phyloP scores from a whole-genome alignment of 2,888 invertebrate species.

The Chrysomela aeneicollis region DNA sequence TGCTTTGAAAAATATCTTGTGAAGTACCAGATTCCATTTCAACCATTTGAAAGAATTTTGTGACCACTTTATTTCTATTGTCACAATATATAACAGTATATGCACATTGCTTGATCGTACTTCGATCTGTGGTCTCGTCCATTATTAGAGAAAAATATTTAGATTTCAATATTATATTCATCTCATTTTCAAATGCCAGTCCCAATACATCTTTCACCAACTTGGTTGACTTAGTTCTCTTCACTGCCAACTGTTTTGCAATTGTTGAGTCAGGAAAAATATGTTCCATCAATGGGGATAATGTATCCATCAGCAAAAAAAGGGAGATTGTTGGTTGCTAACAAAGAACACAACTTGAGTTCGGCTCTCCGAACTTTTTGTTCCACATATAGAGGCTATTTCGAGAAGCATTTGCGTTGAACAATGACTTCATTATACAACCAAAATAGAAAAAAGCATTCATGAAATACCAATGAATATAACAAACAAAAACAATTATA shows the following conservation, averaged over 20 bases:
- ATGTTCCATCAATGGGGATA: constrained; percentile 14
- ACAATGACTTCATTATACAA: too few species aligned
- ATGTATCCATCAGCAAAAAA: constrained; percentile 6
- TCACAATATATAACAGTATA: constrained; percentile 20
- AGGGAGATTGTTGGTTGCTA: constrained; percentile 27
- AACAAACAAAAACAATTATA: too few species aligned
- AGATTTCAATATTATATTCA: constrained; percentile 1
- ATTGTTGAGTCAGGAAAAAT: constrained; percentile 30
- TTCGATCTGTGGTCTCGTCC: constrained; percentile 31
- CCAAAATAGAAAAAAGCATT: too few species aligned
- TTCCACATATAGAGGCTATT: too few species aligned
- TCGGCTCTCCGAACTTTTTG: constrained; percentile 23
- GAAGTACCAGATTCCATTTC: constrained; percentile 2
- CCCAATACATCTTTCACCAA: constrained; percentile 12
- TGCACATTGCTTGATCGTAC: constrained; percentile 27
- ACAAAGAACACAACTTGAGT: constrained; percentile 26
- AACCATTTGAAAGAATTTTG: constrained; percentile 16
- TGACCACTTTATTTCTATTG: constrained; percentile 2
- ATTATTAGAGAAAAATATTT: constrained; percentile 32
- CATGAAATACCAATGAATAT: too few species aligned
- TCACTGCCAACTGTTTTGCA: constrained; percentile 22
- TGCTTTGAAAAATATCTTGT: constrained; percentile 9
- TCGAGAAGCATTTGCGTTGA: too few species aligned
- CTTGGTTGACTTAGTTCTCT: constrained; percentile 24
- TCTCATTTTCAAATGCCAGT: not conserved